Conservation (phyloP, 2,888 invertebrate genomes). For the Tetheella fluctuosa region DNA sequence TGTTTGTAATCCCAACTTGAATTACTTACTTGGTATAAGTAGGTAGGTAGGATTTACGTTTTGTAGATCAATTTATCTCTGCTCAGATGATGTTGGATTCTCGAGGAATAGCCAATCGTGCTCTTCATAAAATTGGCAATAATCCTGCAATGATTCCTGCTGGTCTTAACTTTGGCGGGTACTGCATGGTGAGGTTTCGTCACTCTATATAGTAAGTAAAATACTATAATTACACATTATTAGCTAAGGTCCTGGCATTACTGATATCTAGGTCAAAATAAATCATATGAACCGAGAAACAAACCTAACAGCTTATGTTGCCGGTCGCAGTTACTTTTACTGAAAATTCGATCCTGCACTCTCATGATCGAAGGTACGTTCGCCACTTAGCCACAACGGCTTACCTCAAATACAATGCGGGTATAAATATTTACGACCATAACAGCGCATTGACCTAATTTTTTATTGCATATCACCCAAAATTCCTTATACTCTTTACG, state of each 20-base stretch:
- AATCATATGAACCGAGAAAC: no score
- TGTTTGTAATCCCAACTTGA: no score
- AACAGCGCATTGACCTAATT: constrained; percentile 35
- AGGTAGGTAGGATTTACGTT: no score
- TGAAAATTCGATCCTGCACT: background rate
- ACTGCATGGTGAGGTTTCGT: constrained; percentile 55
- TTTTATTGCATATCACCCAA: constrained; percentile 37
- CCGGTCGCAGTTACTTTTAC: no score
- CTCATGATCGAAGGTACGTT: background rate
- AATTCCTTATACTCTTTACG: constrained; percentile 36
- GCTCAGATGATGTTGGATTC: constrained; percentile 44
- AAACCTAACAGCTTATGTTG: no score
- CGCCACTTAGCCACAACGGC: background rate
- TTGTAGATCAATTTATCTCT: no score
- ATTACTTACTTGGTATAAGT: no score
- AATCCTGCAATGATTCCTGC: constrained; percentile 55
- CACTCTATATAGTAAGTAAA: constrained; percentile 61
- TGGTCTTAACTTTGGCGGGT: constrained; percentile 68
- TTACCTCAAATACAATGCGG: constrained; percentile 22
- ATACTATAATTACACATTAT: background rate
- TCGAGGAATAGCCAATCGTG: constrained; percentile 51
- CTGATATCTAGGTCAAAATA: no score
- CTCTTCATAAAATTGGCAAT: constrained; percentile 32
- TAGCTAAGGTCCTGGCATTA: no score
- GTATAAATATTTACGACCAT: constrained; percentile 29